These are phyloP conservation scores for Chroicocephalus ridibundus DNA, from an alignment of 2,113 vertebrate genomes.

Conservation along the genomic window DNA sequence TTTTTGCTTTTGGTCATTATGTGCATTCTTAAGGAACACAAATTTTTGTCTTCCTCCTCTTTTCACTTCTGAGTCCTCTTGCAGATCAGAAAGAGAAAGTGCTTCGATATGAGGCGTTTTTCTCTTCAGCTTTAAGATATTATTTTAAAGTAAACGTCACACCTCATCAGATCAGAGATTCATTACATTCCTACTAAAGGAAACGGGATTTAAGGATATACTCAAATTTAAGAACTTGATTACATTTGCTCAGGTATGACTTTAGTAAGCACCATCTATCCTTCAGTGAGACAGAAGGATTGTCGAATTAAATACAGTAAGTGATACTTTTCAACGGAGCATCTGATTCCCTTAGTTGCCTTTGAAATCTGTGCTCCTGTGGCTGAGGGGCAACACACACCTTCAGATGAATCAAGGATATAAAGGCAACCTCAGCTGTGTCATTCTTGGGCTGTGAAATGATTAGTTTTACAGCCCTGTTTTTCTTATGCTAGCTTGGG, in stretches of 20 bases:
- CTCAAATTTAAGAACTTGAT: neutral
- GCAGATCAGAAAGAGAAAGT: neutral
- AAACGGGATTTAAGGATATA: conserved; percentile 2
- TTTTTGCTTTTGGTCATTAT: neutral
- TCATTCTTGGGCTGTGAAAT: neutral
- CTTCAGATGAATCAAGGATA: neutral
- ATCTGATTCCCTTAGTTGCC: neutral
- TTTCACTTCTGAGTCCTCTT: neutral
- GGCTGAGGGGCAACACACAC: neutral
- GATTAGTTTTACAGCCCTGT: neutral
- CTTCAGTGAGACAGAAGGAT: neutral
- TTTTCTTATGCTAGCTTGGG: neutral
- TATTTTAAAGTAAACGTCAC: neutral
- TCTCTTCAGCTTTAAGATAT: neutral
- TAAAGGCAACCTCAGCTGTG: neutral
- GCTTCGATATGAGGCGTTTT: neutral
- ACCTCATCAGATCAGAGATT: neutral
- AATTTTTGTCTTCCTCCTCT: neutral
- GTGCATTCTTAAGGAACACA: neutral
- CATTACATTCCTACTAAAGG: neutral
- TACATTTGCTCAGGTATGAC: neutral
- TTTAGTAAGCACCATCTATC: neutral
- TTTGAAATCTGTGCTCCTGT: neutral
- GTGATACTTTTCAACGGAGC: neutral
- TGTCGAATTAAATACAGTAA: neutral